Evolutionary conservation across 2,888 invertebrate genomes (phyloP).

Genomic region (Drosophila falleni): DNA sequence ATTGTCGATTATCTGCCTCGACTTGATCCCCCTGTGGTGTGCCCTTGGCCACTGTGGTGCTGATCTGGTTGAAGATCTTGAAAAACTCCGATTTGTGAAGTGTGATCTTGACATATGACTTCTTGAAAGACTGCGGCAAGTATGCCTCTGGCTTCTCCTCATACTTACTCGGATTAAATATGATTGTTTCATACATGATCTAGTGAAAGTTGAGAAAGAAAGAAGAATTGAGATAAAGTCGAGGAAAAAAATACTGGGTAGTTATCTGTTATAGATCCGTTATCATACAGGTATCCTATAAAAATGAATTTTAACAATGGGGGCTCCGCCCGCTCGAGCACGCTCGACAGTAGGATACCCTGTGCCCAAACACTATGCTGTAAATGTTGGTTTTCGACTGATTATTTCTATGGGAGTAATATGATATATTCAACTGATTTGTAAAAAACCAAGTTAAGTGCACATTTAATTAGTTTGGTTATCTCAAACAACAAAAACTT

Average conservation of each 20-base stretch:
- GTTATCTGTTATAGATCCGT: too few relatives aligned
- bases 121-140: conserved; percentile 38
- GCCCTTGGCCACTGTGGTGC: conserved; percentile 87
- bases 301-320: too few relatives aligned
- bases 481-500: too few relatives aligned
- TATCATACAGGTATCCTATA: too few relatives aligned
- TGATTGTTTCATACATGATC: conserved; percentile 47
- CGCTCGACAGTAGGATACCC: too few relatives aligned
- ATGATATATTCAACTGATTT: too few relatives aligned
- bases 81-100: conserved; percentile 89
- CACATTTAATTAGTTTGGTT: too few relatives aligned
- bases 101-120: conserved; percentile 87
- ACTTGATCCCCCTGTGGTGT: conserved; percentile 87
- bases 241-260: background rate
- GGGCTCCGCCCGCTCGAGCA: too few relatives aligned
- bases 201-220: conserved; percentile 6
- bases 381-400: too few relatives aligned
- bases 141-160: background rate
- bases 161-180: conserved; percentile 1
- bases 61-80: conserved; percentile 88
- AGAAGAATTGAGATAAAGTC: background rate
- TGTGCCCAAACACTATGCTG: too few relatives aligned
- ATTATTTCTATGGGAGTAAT: too few relatives aligned
- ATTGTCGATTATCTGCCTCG: conserved; percentile 88
- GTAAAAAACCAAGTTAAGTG: too few relatives aligned